Evolutionary conservation across 2,113 vertebrate genomes (phyloP).

Genomic region (Gorsachius goisagi): DNA sequence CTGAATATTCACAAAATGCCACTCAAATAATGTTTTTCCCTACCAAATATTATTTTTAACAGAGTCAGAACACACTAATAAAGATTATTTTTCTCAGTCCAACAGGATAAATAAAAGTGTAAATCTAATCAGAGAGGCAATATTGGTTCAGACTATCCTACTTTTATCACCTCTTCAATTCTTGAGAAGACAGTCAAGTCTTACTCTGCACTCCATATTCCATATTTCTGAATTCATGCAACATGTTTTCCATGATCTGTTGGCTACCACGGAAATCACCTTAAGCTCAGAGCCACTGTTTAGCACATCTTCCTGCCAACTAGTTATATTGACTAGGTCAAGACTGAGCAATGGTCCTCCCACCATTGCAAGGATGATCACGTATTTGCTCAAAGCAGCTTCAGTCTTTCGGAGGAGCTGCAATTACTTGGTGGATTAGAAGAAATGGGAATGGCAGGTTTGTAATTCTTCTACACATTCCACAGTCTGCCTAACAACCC

Average conservation of each 20-base stretch:
- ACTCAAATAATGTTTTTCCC: background rate
- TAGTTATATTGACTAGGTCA: background rate
- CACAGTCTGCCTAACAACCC: background rate
- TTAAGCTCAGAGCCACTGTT: background rate
- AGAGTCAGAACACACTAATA: background rate
- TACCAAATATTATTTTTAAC: background rate
- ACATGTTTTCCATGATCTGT: background rate
- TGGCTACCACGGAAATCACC: background rate
- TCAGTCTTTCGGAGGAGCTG: background rate
- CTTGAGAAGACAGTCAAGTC: background rate
- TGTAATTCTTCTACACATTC: background rate
- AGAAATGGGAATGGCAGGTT: background rate
- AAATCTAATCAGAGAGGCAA: background rate
- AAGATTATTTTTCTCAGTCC: background rate
- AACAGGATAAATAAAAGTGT: background rate
- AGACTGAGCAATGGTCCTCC: background rate
- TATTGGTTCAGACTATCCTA: background rate
- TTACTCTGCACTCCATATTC: background rate
- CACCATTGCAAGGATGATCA: rapidly evolving
- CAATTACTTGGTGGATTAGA: background rate
- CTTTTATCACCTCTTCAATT: background rate
- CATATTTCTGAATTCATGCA: background rate
- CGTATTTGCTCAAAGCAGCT: background rate
- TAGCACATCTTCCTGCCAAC: background rate
- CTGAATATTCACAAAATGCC: background rate